Percentiles rank a stretch among this genome's conserved stretches.
Evolutionary conservation across 2,797 vertebrate species (phyloP).

Genomic region (Tinamus major): DNA sequence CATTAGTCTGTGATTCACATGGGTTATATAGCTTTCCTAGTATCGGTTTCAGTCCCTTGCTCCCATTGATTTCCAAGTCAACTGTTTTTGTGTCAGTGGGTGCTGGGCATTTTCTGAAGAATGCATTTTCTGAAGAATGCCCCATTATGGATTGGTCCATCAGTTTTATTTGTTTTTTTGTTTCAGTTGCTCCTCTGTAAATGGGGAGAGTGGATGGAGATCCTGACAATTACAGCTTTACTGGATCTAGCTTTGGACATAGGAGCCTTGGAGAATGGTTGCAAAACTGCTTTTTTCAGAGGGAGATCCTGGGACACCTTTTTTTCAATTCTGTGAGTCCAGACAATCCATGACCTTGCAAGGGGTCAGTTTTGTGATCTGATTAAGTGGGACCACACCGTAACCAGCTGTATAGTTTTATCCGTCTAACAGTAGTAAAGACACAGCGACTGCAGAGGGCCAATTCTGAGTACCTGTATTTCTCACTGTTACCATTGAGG

Average conservation of each 20-base stretch:
- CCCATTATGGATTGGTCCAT: neutral
- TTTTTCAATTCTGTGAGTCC: neutral
- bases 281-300: neutral
- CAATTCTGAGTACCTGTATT: neutral
- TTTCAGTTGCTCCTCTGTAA: neutral
- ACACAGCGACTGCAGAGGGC: neutral
- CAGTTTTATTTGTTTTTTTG: neutral
- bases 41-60: neutral
- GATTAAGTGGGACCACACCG: neutral
- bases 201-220: neutral
- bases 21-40: neutral
- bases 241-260: neutral
- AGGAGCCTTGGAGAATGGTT: neutral
- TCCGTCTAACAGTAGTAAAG: neutral
- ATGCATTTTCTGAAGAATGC: no score
- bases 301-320: neutral
- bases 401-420: neutral
- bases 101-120: rapidly evolving
- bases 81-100: rapidly evolving
- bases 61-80: neutral
- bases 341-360: neutral
- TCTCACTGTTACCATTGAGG: neutral
- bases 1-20: neutral
- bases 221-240: neutral
- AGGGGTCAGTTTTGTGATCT: neutral